Base-by-base conservation (phyloP, 2,797 vertebrate species). In the Halcyon smyrnensis region DNA sequence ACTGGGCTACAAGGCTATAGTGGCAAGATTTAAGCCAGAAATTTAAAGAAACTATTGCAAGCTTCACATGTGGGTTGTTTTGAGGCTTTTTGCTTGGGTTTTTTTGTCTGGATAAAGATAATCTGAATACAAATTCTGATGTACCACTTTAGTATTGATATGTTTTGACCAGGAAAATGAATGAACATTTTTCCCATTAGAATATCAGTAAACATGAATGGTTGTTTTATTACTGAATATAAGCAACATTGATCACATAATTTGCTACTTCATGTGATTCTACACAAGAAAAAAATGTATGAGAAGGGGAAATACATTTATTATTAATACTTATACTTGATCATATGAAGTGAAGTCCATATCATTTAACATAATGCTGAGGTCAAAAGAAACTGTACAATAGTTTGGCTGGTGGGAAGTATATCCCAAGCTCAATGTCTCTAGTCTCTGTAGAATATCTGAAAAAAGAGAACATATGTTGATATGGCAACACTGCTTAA, bases 401-500 rank as follows among this genome's bases (percentile, higher is more conserved):
- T 30, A 60, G 34, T 71, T 16, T 71, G 48, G 8, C 32, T 59
- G 57, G 45, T 89, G 69, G 41, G 39, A 93, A 92, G 20, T 23
- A 8, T 27, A 65, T 70, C 84, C 56, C 34, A 70, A 71, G 19
- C 50, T 87, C 53, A 6, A 12, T 10, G 32, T 46, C 37, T 54
- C 21, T 92, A 37, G 32, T 51, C 76, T 83, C 54, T 87, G 64
- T 37, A 23, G 81, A 83, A 91, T 68, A 60, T 92, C 63, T 91
- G 82, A 64, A 56, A 79, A 71, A 81, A 83, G 78, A 90, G 68
- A 71, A 93, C 3, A 20, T 43, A 21, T 11, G 93, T 95, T 94
- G 95, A 62, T 92, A 97, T 95, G 82, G 84, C 76, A 95, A 96
- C 94, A 65, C 48, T 93, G 71, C 53, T 93, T 96, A 95, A 92